phyloP scores from a whole-genome alignment of 2,888 invertebrate genomes.

The Himalopsyche anomala region DNA sequence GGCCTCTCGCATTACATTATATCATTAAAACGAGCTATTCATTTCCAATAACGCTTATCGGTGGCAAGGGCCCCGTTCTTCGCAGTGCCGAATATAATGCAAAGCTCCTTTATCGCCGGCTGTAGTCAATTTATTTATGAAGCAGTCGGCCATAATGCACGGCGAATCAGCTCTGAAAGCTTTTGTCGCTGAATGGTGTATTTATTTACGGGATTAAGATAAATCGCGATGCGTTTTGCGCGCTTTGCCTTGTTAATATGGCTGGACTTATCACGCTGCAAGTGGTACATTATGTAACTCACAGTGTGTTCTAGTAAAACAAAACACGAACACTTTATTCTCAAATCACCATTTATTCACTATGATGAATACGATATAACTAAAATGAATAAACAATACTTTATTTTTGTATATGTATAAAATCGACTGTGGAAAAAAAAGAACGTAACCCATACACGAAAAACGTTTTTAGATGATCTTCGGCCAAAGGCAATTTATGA shows the following conservation, averaged over 20 bases:
- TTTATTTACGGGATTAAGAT: slow-evolving; percentile 47
- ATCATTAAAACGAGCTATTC: slow-evolving; percentile 50
- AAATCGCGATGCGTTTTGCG: slow-evolving; percentile 43
- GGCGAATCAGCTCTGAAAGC: slow-evolving; percentile 35
- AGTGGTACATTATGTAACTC: not conserved
- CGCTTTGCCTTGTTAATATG: slow-evolving; percentile 25
- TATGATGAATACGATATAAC: no score
- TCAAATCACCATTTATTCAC: no score
- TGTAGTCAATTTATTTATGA: slow-evolving; percentile 41
- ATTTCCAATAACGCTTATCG: slow-evolving; percentile 53
- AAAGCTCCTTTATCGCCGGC: slow-evolving; percentile 38
- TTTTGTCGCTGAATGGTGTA: slow-evolving; percentile 44
- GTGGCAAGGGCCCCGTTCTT: slow-evolving; percentile 38
- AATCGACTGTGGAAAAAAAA: no score
- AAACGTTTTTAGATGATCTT: no score
- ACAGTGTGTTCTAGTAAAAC: slow-evolving; percentile 6
- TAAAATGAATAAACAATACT: no score
- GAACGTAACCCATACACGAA: no score
- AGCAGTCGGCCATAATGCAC: slow-evolving; percentile 45
- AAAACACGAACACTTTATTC: no score
- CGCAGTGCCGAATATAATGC: slow-evolving; percentile 22
- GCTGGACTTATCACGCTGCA: slow-evolving; percentile 22
- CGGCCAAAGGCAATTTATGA: no score
- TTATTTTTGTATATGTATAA: no score
- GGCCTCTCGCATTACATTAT: slow-evolving; percentile 47